Conservation (phyloP, 53 echinoderm and acorn worm species). For the Actinopyga echinites region DNA sequence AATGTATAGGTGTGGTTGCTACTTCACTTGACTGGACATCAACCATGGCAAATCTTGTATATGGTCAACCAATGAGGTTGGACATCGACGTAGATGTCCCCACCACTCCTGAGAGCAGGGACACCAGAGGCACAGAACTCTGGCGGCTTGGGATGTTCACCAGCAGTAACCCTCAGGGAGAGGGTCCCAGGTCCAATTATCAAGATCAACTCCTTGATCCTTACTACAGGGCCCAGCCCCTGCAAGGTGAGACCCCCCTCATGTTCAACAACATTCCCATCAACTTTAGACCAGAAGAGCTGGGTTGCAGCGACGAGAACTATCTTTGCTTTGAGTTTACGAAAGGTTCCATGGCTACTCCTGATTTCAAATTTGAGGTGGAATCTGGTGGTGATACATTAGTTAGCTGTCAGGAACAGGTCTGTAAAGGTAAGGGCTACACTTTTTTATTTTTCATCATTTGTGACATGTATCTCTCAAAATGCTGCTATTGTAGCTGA, state of each 20-base stretch:
- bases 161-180: constrained; percentile 60
- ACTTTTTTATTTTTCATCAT: too few species aligned
- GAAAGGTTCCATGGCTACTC: constrained; percentile 63
- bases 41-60: constrained; percentile 45
- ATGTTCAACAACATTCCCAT: constrained; percentile 61
- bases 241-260: constrained; percentile 63
- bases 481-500: too few species aligned
- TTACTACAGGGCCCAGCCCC: constrained; percentile 63
- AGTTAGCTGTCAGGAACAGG: constrained; percentile 70
- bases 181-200: constrained; percentile 65
- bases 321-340: constrained; percentile 76
- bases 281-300: constrained; percentile 57
- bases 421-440: constrained; percentile 68
- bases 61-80: constrained; percentile 68
- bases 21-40: constrained; percentile 67
- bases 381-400: constrained; percentile 65
- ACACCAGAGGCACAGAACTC: constrained; percentile 64
- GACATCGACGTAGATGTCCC: constrained; percentile 72
- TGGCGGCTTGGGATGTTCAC: constrained; percentile 83
- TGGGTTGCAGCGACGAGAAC: constrained; percentile 71
- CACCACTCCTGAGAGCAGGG: constrained; percentile 66
- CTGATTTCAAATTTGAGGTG: constrained; percentile 80
- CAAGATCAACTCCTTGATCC: constrained; percentile 66
- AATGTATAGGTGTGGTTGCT: constrained; percentile 61
- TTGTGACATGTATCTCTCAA: too few species aligned